phyloP scores from a whole-genome alignment of 1,140 invertebrate genomes.

The Papilio aristodemus region DNA sequence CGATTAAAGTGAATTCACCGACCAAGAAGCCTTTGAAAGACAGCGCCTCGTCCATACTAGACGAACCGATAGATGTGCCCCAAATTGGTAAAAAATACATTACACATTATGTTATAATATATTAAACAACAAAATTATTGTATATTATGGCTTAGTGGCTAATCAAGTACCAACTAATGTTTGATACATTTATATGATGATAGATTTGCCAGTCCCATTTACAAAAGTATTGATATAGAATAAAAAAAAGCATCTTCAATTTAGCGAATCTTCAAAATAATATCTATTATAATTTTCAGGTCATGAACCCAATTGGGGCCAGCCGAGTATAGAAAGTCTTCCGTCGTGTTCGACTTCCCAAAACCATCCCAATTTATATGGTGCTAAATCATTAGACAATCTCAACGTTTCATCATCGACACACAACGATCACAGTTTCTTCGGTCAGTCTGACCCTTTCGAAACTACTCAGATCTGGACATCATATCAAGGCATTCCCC shows the following conservation, averaged over 20 bases:
- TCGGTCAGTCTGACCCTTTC: slow-evolving; percentile 55
- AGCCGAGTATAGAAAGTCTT: slow-evolving; percentile 65
- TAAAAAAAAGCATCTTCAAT: no score
- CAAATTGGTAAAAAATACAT: slow-evolving; percentile 66
- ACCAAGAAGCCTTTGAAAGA: slow-evolving; percentile 81
- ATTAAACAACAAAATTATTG: slow-evolving; percentile 23
- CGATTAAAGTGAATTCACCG: slow-evolving; percentile 62
- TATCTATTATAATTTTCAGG: slow-evolving; percentile 46
- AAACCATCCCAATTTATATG: slow-evolving; percentile 53
- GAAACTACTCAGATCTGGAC: slow-evolving; percentile 61
- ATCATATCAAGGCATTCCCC: slow-evolving; percentile 39
- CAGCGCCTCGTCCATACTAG: slow-evolving; percentile 86
- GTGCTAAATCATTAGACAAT: slow-evolving; percentile 69
- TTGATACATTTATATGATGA: no score
- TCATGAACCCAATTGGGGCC: slow-evolving; percentile 60
- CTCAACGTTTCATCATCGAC: slow-evolving; percentile 40
- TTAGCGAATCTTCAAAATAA: no score
- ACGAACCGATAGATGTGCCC: slow-evolving; percentile 88
- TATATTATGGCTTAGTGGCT: no score
- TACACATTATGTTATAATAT: not conserved
- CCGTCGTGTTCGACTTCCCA: slow-evolving; percentile 49
- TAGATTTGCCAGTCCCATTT: no score
- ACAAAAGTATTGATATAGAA: no score
- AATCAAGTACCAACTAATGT: no score
- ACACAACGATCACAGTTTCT: slow-evolving; percentile 31